phyloP scores from a whole-genome alignment of 2,113 vertebrate species.

The Orientallactaga bullata region DNA sequence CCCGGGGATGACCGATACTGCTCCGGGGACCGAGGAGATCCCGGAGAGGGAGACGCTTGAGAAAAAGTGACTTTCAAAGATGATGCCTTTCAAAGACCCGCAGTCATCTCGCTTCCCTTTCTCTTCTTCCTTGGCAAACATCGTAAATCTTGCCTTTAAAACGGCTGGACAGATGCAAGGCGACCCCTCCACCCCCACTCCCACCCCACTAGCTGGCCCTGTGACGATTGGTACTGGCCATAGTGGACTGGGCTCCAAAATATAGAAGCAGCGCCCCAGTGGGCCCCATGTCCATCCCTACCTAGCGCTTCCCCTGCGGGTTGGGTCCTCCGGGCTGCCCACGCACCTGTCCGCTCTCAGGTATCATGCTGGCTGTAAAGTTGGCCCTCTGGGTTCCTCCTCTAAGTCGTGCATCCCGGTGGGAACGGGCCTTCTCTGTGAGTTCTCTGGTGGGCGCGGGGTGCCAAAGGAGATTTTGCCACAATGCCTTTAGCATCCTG shows the following conservation, averaged over 20 bases:
- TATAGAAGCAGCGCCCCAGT: neutral
- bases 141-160: conserved; percentile 44
- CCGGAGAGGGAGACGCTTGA: conserved; percentile 7
- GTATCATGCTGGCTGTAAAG: neutral
- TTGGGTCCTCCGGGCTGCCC: neutral
- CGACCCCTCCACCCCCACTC: neutral
- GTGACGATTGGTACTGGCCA: neutral
- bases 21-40: neutral
- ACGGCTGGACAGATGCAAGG: conserved; percentile 39
- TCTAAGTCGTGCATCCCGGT: neutral
- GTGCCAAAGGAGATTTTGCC: conserved; percentile 8
- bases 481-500: conserved; percentile 41
- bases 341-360: conserved; percentile 6
- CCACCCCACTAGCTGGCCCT: neutral
- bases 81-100: conserved; percentile 51
- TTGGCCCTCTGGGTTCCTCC: neutral
- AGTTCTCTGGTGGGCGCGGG: neutral
- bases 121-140: neutral
- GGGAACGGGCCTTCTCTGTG: neutral
- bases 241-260: neutral
- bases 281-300: neutral
- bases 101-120: conserved; percentile 3
- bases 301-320: neutral
- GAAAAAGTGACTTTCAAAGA: conserved; percentile 71
- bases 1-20: neutral